phyloP scores from a whole-genome alignment of 2,888 invertebrate genomes.

The Cerastoderma edule region DNA sequence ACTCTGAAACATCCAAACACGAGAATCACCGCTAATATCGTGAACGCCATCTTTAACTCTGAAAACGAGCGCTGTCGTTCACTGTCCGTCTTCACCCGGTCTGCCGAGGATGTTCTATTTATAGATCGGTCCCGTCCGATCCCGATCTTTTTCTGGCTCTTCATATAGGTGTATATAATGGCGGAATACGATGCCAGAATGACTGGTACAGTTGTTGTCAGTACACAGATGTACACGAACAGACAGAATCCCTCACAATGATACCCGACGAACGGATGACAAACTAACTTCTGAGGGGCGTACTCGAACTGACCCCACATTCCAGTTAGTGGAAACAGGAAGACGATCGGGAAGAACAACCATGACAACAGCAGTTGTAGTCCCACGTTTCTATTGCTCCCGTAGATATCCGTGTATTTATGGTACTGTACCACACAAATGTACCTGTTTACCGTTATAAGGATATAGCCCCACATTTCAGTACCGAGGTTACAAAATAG shows the following conservation, averaged over 20 bases:
- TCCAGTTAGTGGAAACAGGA: constrained; percentile 60
- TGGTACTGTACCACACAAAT: constrained; percentile 60
- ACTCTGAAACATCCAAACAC: constrained; percentile 53
- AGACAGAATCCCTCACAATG: constrained; percentile 57
- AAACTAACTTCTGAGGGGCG: constrained; percentile 59
- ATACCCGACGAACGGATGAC: constrained; percentile 58
- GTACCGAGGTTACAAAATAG: constrained; percentile 60
- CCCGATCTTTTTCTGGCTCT: constrained; percentile 49
- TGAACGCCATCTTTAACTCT: constrained; percentile 57
- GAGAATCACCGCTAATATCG: constrained; percentile 54
- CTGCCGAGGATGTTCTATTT: constrained; percentile 1
- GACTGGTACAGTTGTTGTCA: constrained; percentile 51
- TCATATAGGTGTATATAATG: constrained; percentile 54
- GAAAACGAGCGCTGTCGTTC: constrained; percentile 39
- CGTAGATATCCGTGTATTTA: constrained; percentile 55
- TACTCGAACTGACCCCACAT: constrained; percentile 63
- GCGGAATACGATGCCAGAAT: constrained; percentile 56
- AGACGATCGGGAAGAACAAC: constrained; percentile 60
- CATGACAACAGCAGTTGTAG: constrained; percentile 57
- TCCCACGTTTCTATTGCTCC: constrained; percentile 32
- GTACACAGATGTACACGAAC: constrained; percentile 48
- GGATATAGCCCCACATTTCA: constrained; percentile 62
- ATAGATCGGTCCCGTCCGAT: constrained; percentile 28
- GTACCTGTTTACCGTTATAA: constrained; percentile 66
- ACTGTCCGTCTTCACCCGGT: constrained; percentile 32